Conservation (phyloP, 2,113 vertebrate genomes). For the Spilogale gracilis region DNA sequence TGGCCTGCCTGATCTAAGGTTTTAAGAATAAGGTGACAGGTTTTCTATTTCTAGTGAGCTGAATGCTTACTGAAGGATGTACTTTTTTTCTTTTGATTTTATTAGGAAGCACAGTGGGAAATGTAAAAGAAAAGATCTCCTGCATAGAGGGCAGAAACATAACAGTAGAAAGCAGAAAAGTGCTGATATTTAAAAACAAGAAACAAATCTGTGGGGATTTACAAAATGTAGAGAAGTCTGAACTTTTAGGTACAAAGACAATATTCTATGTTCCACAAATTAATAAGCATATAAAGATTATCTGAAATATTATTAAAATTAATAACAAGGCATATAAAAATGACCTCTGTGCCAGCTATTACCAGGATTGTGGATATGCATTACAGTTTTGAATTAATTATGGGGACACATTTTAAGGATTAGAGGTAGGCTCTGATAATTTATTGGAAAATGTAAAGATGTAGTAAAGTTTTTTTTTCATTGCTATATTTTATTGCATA, state of each 20-base stretch:
- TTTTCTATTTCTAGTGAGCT: constrained; percentile 65
- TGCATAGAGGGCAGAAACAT: neutral
- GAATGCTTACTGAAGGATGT: constrained; percentile 61
- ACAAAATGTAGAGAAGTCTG: neutral
- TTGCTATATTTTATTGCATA: neutral
- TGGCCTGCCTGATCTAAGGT: constrained; percentile 17
- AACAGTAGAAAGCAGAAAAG: constrained; percentile 49
- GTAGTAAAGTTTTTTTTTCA: neutral
- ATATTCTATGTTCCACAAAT: constrained; percentile 38
- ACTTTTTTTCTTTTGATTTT: constrained; percentile 65
- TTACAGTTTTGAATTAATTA: constrained; percentile 18
- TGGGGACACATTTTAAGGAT: neutral
- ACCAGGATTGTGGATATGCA: neutral
- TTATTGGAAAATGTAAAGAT: neutral
- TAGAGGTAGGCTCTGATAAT: neutral
- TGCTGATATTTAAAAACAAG: constrained; percentile 65
- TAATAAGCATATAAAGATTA: constrained; percentile 64
- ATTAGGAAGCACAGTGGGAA: constrained; percentile 66
- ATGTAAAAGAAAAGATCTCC: constrained; percentile 68
- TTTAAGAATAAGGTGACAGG: constrained; percentile 67
- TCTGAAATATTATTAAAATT: constrained; percentile 66
- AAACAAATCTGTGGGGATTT: constrained; percentile 68
- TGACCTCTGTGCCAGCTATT: constrained; percentile 57
- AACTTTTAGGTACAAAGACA: constrained; percentile 57
- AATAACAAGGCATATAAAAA: constrained; percentile 68